phyloP scores from a whole-genome alignment of 1,140 invertebrate genomes.

The Chironomus tepperi region DNA sequence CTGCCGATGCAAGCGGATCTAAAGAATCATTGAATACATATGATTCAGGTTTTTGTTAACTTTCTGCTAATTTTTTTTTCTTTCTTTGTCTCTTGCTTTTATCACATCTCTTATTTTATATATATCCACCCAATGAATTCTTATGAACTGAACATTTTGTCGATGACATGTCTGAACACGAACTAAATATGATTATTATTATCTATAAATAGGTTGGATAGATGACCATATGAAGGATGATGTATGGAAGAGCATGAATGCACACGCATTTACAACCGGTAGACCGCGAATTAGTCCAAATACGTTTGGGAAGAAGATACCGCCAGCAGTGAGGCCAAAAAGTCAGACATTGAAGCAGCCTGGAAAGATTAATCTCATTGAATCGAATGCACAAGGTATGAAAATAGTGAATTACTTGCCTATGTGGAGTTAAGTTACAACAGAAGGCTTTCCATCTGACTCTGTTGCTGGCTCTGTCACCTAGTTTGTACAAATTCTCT shows the following conservation, averaged over 20 bases:
- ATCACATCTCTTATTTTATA: neutral
- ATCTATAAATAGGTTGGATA: constrained; percentile 35
- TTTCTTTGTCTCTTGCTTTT: neutral
- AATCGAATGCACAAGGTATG: too few species aligned
- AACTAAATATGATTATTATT: constrained; percentile 31
- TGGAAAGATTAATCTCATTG: constrained; percentile 70
- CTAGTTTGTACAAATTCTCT: too few species aligned
- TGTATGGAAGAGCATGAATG: constrained; percentile 40
- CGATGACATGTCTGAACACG: too few species aligned
- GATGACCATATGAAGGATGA: constrained; percentile 30
- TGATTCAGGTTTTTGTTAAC: constrained; percentile 54
- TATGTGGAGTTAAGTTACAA: too few species aligned
- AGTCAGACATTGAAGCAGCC: constrained; percentile 81
- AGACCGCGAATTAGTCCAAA: constrained; percentile 45
- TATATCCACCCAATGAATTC: neutral
- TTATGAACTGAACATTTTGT: too few species aligned
- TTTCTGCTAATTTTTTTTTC: constrained; percentile 20
- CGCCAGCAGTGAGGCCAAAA: constrained; percentile 57
- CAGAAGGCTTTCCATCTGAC: too few species aligned
- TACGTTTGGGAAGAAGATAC: constrained; percentile 31
- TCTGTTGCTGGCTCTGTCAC: too few species aligned
- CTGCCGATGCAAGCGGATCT: constrained; percentile 68
- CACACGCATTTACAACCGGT: constrained; percentile 76
- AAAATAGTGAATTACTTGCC: too few species aligned
- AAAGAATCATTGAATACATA: constrained; percentile 65